Evolutionary conservation across 2,113 vertebrate species (phyloP).

Genomic region (Dissostichus mawsoni): DNA sequence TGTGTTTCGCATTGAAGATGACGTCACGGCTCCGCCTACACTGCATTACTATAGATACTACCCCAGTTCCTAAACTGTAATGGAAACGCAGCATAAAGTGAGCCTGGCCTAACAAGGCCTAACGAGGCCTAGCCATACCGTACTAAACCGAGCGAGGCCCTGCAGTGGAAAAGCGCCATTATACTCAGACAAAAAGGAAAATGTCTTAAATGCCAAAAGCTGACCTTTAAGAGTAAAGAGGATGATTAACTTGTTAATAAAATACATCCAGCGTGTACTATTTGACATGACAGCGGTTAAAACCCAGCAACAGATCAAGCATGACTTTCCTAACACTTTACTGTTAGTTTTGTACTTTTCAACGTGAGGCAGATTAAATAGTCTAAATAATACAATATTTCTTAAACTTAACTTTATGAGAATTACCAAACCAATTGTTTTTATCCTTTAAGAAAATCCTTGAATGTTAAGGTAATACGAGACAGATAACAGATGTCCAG

Average conservation of each 20-base stretch:
- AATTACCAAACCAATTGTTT: neutral
- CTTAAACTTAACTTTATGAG: neutral
- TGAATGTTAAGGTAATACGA: neutral
- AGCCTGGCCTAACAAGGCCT: too few species aligned
- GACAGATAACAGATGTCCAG: too few species aligned
- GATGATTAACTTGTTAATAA: slow-evolving; percentile 16
- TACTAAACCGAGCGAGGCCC: too few species aligned
- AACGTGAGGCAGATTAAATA: neutral
- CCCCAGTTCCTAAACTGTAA: too few species aligned
- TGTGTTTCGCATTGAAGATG: too few species aligned
- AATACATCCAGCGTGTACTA: slow-evolving; percentile 16
- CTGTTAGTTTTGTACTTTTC: too few species aligned
- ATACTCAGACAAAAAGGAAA: neutral
- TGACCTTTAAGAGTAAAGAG: neutral
- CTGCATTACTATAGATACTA: too few species aligned
- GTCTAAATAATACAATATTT: neutral
- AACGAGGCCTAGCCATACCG: too few species aligned
- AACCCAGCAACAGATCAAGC: neutral
- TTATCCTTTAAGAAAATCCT: too few species aligned
- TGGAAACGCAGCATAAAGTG: too few species aligned
- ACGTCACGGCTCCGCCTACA: too few species aligned
- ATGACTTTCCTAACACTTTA: neutral
- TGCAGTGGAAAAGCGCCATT: neutral
- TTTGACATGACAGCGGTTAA: neutral
- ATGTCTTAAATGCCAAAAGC: slow-evolving; percentile 5